Percentiles rank a stretch among this genome's conserved stretches.
These are phyloP conservation scores for Ophiodon elongatus DNA, from an alignment of 2,113 vertebrate species.

Conservation along the genomic window DNA sequence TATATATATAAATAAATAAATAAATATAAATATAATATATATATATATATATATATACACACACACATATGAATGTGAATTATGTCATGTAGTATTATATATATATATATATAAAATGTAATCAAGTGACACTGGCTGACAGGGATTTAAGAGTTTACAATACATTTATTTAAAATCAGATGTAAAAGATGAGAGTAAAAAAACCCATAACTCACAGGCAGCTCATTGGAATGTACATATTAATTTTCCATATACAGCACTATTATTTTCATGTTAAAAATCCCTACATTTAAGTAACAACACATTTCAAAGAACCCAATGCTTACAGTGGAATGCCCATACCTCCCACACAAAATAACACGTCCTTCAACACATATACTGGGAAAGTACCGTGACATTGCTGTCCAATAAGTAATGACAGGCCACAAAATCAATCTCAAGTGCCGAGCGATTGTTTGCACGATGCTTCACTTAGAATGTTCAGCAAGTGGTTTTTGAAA, in stretches of 20 bases:
- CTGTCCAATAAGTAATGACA: slow-evolving; percentile 13
- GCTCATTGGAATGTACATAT: slow-evolving; percentile 79
- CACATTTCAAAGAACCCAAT: slow-evolving; percentile 61
- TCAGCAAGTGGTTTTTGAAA: slow-evolving; percentile 29
- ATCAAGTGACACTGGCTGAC: neutral
- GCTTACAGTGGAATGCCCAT: slow-evolving; percentile 31
- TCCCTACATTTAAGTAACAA: slow-evolving; percentile 91
- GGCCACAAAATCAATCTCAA: neutral
- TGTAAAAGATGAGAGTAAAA: slow-evolving; percentile 69
- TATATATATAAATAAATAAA: no score
- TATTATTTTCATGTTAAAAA: slow-evolving; percentile 75
- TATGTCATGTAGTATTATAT: no score
- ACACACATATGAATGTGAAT: no score
- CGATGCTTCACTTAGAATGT: slow-evolving; percentile 27
- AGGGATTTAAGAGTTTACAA: slow-evolving; percentile 32
- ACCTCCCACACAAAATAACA: slow-evolving; percentile 26
- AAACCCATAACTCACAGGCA: slow-evolving; percentile 70
- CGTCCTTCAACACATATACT: slow-evolving; percentile 34
- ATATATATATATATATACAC: no score
- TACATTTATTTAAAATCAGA: slow-evolving; percentile 77
- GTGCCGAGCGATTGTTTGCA: slow-evolving; percentile 7
- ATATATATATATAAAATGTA: neutral
- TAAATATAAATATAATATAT: no score
- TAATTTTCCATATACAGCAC: slow-evolving; percentile 84
- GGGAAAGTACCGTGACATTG: slow-evolving; percentile 2